phyloP scores from a whole-genome alignment of 2,797 vertebrate species.

The Anguilla pacifica region DNA sequence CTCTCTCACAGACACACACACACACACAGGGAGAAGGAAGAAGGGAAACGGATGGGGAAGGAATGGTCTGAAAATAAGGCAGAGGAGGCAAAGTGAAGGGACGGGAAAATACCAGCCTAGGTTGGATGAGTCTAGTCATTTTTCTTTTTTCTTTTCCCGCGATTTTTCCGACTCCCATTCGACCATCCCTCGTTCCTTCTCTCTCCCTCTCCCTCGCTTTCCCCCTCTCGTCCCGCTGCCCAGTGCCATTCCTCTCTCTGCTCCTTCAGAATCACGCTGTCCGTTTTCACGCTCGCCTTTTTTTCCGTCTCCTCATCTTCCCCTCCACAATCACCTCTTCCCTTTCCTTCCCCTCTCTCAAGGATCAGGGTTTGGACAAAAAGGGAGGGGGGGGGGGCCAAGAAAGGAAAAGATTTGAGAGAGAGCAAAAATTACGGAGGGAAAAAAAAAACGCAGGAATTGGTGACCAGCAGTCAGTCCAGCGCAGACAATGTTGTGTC shows the following conservation, averaged over 20 bases:
- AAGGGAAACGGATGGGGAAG: conserved; percentile 1
- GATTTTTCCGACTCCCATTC: conserved; percentile 19
- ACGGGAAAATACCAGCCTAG: conserved; percentile 21
- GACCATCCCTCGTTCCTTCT: conserved; percentile 21
- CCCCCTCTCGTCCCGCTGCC: conserved; percentile 13
- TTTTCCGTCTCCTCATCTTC: conserved; percentile 12
- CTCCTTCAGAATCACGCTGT: conserved; percentile 4
- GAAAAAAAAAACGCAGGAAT: neutral
- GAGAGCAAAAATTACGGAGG: conserved; percentile 3
- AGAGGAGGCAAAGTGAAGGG: conserved; percentile 12
- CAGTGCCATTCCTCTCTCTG: conserved; percentile 16
- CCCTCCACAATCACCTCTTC: conserved; percentile 8
- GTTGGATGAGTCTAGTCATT: conserved; percentile 20
- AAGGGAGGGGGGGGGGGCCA: neutral
- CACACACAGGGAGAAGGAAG: neutral
- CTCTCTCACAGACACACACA: neutral
- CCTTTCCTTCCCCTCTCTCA: conserved; percentile 9
- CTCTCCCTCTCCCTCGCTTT: conserved; percentile 20
- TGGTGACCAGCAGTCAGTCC: conserved; percentile 3
- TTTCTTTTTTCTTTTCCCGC: conserved; percentile 21
- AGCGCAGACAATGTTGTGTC: neutral
- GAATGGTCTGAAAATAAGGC: conserved; percentile 13
- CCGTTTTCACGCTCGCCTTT: neutral
- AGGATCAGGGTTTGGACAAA: conserved; percentile 1
- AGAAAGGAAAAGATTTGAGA: neutral